phyloP scores from a whole-genome alignment of 2,113 vertebrate species.

The Xyrauchen texanus region DNA sequence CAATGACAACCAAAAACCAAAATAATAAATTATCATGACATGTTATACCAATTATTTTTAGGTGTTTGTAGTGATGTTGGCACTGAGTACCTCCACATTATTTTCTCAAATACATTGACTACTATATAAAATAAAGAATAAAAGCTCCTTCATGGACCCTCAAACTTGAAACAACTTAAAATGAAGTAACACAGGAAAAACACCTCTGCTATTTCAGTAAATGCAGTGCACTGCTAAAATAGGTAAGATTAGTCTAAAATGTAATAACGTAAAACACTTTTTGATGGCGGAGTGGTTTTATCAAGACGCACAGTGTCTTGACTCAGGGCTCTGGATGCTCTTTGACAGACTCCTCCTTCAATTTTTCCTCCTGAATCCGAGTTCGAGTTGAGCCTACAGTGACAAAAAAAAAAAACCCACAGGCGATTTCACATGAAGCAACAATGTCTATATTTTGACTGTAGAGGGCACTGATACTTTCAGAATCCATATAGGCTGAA shows the following conservation, averaged over 20 bases:
- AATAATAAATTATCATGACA: constrained; percentile 15
- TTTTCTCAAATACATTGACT: background rate
- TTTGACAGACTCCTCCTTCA: constrained; percentile 83
- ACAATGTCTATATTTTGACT: no score
- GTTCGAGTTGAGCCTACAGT: constrained; percentile 85
- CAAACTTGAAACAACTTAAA: constrained; percentile 7
- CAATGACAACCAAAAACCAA: background rate
- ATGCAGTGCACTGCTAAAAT: background rate
- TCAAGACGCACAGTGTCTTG: background rate
- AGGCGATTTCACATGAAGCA: background rate
- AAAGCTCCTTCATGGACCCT: constrained; percentile 21
- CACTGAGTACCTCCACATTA: background rate
- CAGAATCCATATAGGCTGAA: no score
- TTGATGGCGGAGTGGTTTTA: background rate
- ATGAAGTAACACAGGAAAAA: no score
- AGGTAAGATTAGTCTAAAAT: background rate
- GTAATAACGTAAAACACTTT: background rate
- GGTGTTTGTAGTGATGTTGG: background rate
- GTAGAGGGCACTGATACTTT: no score
- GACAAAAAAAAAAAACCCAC: background rate
- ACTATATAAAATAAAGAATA: background rate
- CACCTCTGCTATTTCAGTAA: background rate
- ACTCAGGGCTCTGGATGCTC: constrained; percentile 62
- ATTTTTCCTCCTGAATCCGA: constrained; percentile 94
- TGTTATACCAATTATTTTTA: background rate